Evolutionary conservation across 2,797 vertebrate genomes (phyloP), one percentile per base, ranked within the genome.

Genomic region (Decapterus maruadsi): DNA sequence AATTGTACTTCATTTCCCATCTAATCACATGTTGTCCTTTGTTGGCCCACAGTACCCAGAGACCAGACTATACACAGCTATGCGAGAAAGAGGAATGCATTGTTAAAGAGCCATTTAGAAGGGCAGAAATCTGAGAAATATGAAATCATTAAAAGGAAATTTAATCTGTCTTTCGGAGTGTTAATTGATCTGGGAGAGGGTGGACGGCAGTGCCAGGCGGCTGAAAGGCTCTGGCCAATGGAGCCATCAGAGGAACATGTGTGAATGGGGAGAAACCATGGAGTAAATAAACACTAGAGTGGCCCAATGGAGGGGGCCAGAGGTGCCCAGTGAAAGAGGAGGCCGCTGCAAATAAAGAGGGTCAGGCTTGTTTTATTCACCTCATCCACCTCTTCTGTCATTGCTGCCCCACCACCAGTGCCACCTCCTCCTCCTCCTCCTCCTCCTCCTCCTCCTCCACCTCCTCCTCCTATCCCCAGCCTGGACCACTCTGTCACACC

Each of bases 251-350:
- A 93, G 92, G 91, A 50, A 61, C 89, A 83, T 68, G 85, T 93
- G 91, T 93, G 89, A 95, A 95, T 95, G 87, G 89, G 92, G 90
- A 89, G 93, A 94, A 94, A 90, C 90, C 51, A 0, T 89, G 94
- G 94, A 95, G 94, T 95, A 94, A 96, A 96, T 96, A 96, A 96
- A 96, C 94, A 95, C 90, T 80, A 86, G 87, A 94, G 91, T 85
- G 80, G 92, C 93, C 93, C 93, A 91, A 92, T 81, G 92, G 92
- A 92, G 88, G 90, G 91, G 92, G 86, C 85, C 90, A 92, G 92
- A 95, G 94, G 94, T 95, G 93, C 84, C 88, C 90, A 80, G 90
- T 94, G 94, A 96, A 95, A 94, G 83, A 89, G 75, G 75, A 91
- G 92, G 90, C 84, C 68, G 88, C 80, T 77, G 69, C 90, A 89